Conservation (phyloP, 2,113 vertebrate genomes). For the Athene cunicularia region DNA sequence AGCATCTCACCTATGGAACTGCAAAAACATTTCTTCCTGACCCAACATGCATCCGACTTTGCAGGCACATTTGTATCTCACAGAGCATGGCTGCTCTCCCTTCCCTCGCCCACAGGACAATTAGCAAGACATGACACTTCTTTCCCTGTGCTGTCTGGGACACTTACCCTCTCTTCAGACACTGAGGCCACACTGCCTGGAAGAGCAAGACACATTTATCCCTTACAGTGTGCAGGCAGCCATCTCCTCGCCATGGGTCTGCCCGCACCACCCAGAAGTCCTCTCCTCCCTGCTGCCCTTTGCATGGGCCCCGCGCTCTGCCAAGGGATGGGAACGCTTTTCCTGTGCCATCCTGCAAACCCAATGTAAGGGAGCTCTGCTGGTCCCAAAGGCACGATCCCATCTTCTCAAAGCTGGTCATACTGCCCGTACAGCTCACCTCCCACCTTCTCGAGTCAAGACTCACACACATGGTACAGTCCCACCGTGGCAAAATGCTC, state of each 20-base stretch:
- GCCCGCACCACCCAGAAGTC: background rate
- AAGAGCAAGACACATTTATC: background rate
- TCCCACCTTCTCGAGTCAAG: background rate
- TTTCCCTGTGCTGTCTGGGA: background rate
- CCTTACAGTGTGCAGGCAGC: background rate
- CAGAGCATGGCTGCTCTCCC: background rate
- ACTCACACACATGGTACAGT: background rate
- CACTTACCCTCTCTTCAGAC: background rate
- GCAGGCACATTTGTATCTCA: background rate
- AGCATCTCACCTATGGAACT: background rate
- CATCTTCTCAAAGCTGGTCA: background rate
- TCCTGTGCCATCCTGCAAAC: background rate
- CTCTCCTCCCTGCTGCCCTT: background rate
- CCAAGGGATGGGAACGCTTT: background rate
- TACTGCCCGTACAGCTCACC: background rate
- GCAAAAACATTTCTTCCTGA: background rate
- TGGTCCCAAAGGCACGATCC: background rate
- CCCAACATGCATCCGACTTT: background rate
- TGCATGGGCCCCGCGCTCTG: accelerated
- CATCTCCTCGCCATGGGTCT: background rate
- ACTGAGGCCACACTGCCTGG: accelerated
- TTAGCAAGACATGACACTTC: background rate
- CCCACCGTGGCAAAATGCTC: background rate
- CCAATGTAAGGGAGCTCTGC: background rate
- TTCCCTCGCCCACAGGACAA: accelerated